Conservation (phyloP, 2,888 invertebrate species). For the Taphrorychus bicolor region DNA sequence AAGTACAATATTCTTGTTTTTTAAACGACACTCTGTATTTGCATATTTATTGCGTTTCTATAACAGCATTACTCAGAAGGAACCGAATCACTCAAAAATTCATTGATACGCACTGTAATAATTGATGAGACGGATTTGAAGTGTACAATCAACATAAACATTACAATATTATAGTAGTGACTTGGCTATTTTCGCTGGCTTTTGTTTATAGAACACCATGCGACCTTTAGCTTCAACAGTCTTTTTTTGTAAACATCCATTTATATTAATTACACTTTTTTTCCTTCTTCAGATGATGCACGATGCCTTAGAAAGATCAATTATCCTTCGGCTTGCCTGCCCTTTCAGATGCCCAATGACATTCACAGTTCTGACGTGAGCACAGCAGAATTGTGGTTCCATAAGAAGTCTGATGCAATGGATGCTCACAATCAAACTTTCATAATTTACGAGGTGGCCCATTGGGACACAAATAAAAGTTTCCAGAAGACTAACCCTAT, state of each 20-base stretch:
- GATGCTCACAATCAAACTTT: slow-evolving; percentile 40
- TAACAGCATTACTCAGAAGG: too few relatives aligned
- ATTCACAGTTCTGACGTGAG: slow-evolving; percentile 77
- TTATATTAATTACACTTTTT: not conserved
- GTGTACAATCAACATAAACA: not conserved
- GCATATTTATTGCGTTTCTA: too few relatives aligned
- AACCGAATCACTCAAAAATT: too few relatives aligned
- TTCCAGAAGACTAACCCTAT: slow-evolving; percentile 81
- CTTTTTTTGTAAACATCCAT: not conserved
- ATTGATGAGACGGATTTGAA: not conserved
- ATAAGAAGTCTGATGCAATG: slow-evolving; percentile 63
- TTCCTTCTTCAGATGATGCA: slow-evolving; percentile 59
- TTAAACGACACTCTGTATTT: too few relatives aligned
- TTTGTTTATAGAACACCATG: not conserved
- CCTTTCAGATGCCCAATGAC: slow-evolving; percentile 79
- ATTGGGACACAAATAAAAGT: slow-evolving; percentile 73
- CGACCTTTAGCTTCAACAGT: not conserved
- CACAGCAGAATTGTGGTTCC: slow-evolving; percentile 82
- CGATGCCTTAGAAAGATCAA: slow-evolving; percentile 62
- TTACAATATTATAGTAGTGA: not conserved
- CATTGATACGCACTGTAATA: too few relatives aligned
- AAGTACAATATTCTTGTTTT: too few relatives aligned
- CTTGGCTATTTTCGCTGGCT: not conserved
- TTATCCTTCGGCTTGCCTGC: slow-evolving; percentile 76
- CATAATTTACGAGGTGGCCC: slow-evolving; percentile 72